phyloP scores from a whole-genome alignment of 2,113 vertebrate genomes.

The Romanogobio albipinnatus region DNA sequence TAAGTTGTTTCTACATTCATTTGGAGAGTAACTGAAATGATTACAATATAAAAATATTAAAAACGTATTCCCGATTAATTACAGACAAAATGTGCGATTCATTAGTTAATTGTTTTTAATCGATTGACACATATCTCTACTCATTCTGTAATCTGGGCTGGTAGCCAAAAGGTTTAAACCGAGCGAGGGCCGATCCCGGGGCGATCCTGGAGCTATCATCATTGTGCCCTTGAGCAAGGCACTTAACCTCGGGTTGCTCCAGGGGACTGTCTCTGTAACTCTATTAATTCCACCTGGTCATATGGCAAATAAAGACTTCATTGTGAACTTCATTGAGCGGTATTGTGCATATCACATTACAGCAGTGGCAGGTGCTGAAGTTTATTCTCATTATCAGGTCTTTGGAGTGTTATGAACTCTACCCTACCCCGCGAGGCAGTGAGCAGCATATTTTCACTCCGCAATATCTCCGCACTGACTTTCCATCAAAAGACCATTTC shows the following conservation, averaged over 20 bases:
- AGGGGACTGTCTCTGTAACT: background rate
- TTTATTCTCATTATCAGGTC: constrained; percentile 17
- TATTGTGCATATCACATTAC: constrained; percentile 2
- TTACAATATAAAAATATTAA: no score
- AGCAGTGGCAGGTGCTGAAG: constrained; percentile 7
- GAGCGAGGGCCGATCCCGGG: background rate
- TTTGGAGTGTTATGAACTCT: constrained; percentile 39
- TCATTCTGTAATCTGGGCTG: background rate
- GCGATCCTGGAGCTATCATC: background rate
- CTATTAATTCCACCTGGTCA: constrained; percentile 2
- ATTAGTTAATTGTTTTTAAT: no score
- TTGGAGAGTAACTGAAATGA: no score
- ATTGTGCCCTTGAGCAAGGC: background rate
- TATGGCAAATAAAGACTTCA: background rate
- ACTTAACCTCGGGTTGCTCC: constrained; percentile 14
- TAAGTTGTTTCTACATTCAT: no score
- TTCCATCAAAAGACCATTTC: constrained; percentile 19
- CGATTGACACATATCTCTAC: no score
- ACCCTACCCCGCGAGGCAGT: background rate
- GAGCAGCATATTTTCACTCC: background rate
- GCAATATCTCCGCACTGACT: background rate
- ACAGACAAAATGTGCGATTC: no score
- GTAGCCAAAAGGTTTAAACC: background rate
- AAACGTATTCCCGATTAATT: no score
- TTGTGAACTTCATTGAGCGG: background rate